Percentiles rank a stretch among this genome's conserved stretches.
Conservation (phyloP, 2,797 vertebrate genomes). For the Pangasius mekongensis region DNA sequence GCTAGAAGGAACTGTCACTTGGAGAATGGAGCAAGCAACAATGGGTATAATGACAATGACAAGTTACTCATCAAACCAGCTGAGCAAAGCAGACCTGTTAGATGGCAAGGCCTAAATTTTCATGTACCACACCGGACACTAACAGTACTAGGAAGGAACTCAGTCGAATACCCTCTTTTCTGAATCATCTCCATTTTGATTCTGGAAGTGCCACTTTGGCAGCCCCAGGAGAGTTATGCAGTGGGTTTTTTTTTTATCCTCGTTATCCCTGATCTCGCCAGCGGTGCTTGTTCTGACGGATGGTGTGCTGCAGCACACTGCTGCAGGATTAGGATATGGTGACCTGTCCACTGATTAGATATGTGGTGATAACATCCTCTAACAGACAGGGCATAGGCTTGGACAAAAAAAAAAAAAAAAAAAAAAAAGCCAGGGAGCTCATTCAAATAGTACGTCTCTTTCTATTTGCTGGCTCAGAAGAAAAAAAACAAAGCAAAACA, state of each 20-base stretch:
- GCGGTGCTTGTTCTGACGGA: slow-evolving; percentile 57
- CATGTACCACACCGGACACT: slow-evolving; percentile 38
- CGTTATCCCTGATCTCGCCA: slow-evolving; percentile 60
- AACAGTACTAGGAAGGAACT: slow-evolving; percentile 41
- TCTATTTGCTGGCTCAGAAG: neutral
- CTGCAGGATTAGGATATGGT: slow-evolving; percentile 51
- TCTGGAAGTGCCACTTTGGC: slow-evolving; percentile 47
- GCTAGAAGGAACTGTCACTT: neutral
- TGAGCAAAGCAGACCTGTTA: neutral
- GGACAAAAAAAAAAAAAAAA: slow-evolving; percentile 19
- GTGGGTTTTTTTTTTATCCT: slow-evolving; percentile 55
- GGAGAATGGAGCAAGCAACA: slow-evolving; percentile 6
- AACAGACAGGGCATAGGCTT: slow-evolving; percentile 42
- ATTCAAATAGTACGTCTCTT: slow-evolving; percentile 37
- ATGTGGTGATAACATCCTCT: slow-evolving; percentile 57
- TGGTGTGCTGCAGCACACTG: slow-evolving; percentile 34
- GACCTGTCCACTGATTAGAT: slow-evolving; percentile 59
- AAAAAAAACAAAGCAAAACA: neutral
- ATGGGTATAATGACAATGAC: neutral
- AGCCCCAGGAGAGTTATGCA: slow-evolving; percentile 47
- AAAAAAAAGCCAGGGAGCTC: slow-evolving; percentile 31
- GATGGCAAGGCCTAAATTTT: slow-evolving; percentile 14
- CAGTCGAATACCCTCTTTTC: slow-evolving; percentile 38
- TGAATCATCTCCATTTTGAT: slow-evolving; percentile 50
- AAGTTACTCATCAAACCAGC: neutral